These are phyloP conservation scores for Neogobius melanostomus DNA, from an alignment of 2,113 vertebrate genomes.

Conservation along the genomic window DNA sequence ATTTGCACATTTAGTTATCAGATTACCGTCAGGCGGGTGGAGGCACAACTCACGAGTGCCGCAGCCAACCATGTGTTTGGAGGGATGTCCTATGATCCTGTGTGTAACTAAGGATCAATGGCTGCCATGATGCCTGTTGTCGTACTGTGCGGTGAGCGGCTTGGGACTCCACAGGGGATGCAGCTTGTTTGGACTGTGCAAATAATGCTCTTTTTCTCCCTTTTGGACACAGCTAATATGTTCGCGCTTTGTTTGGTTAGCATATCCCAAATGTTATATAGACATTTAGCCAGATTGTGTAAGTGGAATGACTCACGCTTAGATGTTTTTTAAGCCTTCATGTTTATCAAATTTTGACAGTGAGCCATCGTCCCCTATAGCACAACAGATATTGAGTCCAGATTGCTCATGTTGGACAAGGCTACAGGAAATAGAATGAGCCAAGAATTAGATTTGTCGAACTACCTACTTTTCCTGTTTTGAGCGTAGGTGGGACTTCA, in stretches of 20 bases:
- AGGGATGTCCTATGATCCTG: slow-evolving; percentile 22
- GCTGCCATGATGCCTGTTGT: slow-evolving; percentile 46
- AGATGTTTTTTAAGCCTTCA: background rate
- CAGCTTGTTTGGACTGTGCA: slow-evolving; percentile 45
- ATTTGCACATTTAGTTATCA: slow-evolving; percentile 14
- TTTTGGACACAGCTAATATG: slow-evolving; percentile 19
- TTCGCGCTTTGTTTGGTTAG: slow-evolving; percentile 13
- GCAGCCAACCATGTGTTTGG: slow-evolving; percentile 12
- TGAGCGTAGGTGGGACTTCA: no score
- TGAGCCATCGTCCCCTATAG: background rate
- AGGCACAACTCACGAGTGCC: slow-evolving; percentile 10
- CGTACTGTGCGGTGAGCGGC: slow-evolving; percentile 33
- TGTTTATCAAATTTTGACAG: background rate
- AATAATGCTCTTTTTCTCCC: slow-evolving; percentile 37
- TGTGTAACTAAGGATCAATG: slow-evolving; percentile 41
- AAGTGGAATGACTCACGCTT: background rate
- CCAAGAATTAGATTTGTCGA: no score
- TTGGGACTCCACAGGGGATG: slow-evolving; percentile 43
- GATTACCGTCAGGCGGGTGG: slow-evolving; percentile 1
- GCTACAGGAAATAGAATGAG: background rate
- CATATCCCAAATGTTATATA: background rate
- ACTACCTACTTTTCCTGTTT: no score
- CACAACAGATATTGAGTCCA: background rate
- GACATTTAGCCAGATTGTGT: background rate
- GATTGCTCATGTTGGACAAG: background rate